These are phyloP conservation scores for Carassius carassius DNA, from an alignment of 2,113 vertebrate species.

Conservation along the genomic window DNA sequence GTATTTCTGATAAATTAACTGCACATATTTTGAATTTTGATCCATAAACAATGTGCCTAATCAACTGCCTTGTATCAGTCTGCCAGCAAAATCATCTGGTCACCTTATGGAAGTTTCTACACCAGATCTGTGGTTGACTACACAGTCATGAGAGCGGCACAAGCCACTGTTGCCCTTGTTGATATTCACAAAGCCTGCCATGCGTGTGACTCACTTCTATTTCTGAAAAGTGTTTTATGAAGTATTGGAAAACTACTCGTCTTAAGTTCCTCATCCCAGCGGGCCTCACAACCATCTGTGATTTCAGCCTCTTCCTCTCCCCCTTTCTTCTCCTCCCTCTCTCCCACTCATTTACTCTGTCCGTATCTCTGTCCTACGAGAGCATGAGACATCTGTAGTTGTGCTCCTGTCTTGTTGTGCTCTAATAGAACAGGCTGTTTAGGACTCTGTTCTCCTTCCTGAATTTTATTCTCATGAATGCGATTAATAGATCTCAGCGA, in stretches of 20 bases:
- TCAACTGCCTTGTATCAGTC: neutral
- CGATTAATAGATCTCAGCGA: slow-evolving; percentile 19
- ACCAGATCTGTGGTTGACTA: neutral
- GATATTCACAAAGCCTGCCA: slow-evolving; percentile 21
- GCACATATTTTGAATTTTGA: neutral
- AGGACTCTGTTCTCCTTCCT: slow-evolving; percentile 25
- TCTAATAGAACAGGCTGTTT: slow-evolving; percentile 41
- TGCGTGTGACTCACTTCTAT: slow-evolving; percentile 15
- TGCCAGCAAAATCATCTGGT: neutral
- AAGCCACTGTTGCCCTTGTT: neutral
- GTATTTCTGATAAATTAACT: neutral
- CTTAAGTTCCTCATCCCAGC: slow-evolving; percentile 37
- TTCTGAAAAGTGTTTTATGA: slow-evolving; percentile 37
- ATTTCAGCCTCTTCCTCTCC: slow-evolving; percentile 17
- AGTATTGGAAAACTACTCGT: slow-evolving; percentile 40
- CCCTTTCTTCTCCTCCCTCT: slow-evolving; percentile 17
- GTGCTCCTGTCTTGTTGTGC: slow-evolving; percentile 30
- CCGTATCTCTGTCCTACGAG: slow-evolving; percentile 21
- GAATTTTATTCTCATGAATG: slow-evolving; percentile 30
- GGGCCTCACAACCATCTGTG: slow-evolving; percentile 45
- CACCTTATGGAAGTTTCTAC: neutral
- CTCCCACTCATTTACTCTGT: slow-evolving; percentile 22
- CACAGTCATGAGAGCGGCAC: neutral
- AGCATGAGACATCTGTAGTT: slow-evolving; percentile 36
- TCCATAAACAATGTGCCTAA: neutral